Conservation (phyloP, 2,113 vertebrate genomes). For the Tragelaphus buxtoni region DNA sequence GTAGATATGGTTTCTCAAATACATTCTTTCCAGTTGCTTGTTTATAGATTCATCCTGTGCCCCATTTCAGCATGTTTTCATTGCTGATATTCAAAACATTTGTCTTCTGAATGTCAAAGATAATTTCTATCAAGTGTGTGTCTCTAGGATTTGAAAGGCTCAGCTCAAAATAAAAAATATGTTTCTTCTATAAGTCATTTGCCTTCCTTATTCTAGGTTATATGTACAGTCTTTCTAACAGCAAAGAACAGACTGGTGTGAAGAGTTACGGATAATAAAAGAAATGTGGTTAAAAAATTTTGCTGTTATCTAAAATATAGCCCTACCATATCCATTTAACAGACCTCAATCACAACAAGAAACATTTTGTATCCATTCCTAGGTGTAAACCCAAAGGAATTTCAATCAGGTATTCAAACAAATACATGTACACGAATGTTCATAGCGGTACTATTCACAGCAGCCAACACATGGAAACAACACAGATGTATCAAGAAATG, state of each 20-base stretch:
- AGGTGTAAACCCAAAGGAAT: not conserved
- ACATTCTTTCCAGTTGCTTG: not conserved
- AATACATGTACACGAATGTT: not conserved
- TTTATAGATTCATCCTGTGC: not conserved
- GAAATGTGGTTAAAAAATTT: not conserved
- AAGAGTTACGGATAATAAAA: not conserved
- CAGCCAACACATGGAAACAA: not conserved
- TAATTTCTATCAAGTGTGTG: not conserved
- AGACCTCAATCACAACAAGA: not conserved
- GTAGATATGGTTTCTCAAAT: not conserved
- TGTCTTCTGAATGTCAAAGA: not conserved
- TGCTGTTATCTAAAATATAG: not conserved
- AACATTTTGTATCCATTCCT: not conserved
- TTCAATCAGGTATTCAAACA: not conserved
- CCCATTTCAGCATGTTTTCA: not conserved
- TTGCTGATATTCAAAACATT: not conserved
- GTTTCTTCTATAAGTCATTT: not conserved
- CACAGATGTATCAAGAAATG: not conserved
- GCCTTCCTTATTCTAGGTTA: not conserved
- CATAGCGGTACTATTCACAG: too few relatives aligned
- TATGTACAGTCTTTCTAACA: not conserved
- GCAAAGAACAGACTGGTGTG: not conserved
- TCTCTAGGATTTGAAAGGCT: not conserved
- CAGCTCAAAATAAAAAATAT: not conserved
- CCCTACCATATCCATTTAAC: not conserved